Conservation (phyloP, 1,140 invertebrate species). For the Riptortus pedestris region DNA sequence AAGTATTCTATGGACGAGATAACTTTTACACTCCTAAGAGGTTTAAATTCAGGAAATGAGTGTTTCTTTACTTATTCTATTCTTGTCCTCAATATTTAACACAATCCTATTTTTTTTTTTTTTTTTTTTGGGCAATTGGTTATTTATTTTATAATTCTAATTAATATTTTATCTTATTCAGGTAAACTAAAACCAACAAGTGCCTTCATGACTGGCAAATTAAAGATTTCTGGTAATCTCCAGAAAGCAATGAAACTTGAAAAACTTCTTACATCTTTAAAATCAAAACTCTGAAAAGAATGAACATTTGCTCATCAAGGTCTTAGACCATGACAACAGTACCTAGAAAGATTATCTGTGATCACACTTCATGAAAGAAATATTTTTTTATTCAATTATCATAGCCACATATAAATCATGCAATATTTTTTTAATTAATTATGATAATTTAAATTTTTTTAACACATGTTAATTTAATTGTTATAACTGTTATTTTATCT, state of each 20-base stretch:
- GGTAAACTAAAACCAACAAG: constrained; percentile 80
- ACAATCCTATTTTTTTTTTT: too few species aligned
- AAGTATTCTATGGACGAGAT: too few species aligned
- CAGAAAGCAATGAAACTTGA: constrained; percentile 93
- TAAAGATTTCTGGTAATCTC: constrained; percentile 88
- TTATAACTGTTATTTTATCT: too few species aligned
- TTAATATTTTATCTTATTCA: constrained; percentile 34
- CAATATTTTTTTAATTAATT: too few species aligned
- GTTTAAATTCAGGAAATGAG: too few species aligned
- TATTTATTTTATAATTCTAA: background rate
- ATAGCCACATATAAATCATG: too few species aligned
- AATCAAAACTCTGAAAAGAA: constrained; percentile 48
- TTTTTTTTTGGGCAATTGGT: too few species aligned
- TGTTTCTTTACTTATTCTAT: too few species aligned
- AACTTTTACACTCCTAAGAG: too few species aligned
- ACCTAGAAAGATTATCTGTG: background rate
- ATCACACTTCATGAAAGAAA: background rate
- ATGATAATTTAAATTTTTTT: too few species aligned
- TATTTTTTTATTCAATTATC: background rate
- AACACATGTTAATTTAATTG: too few species aligned
- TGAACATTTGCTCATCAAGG: background rate
- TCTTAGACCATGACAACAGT: constrained; percentile 5
- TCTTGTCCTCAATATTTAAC: too few species aligned
- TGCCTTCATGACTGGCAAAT: constrained; percentile 92
- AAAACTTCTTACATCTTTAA: constrained; percentile 78